These are phyloP conservation scores for Pomacea canaliculata DNA, from an alignment of 2,888 invertebrate species.

Conservation along the genomic window DNA sequence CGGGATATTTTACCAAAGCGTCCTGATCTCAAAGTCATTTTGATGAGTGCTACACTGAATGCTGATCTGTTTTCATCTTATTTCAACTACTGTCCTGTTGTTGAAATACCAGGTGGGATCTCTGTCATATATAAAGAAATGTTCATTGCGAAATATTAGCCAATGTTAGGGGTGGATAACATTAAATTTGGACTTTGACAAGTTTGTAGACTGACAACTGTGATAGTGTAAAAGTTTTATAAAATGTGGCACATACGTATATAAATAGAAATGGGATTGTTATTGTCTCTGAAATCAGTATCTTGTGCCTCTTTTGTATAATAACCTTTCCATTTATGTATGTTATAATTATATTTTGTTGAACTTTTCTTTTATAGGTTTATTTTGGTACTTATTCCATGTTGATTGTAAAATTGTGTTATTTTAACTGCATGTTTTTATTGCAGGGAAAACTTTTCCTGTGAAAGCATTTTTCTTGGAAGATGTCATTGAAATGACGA, in stretches of 20 bases:
- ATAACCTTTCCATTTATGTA: too few relatives aligned
- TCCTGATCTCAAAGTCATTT: slow-evolving; percentile 82
- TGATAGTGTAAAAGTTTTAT: too few relatives aligned
- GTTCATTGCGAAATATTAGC: not conserved
- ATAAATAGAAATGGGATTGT: too few relatives aligned
- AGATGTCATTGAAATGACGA: slow-evolving; percentile 79
- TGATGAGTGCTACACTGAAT: slow-evolving; percentile 95
- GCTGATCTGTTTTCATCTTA: slow-evolving; percentile 81
- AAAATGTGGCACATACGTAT: too few relatives aligned
- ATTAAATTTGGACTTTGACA: too few relatives aligned
- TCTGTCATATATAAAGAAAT: not conserved
- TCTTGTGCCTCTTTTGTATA: too few relatives aligned
- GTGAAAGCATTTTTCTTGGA: slow-evolving; percentile 86
- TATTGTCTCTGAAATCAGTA: too few relatives aligned
- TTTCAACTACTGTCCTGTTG: slow-evolving; percentile 59
- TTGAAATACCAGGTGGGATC: slow-evolving; percentile 62
- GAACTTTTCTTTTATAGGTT: too few relatives aligned
- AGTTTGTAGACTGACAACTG: too few relatives aligned
- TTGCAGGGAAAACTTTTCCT: slow-evolving; percentile 78
- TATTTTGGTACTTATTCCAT: too few relatives aligned
- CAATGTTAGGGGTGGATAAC: too few relatives aligned
- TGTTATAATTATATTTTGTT: too few relatives aligned
- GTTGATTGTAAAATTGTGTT: not conserved
- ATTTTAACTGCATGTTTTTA: slow-evolving; percentile 9
- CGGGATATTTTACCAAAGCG: slow-evolving; percentile 74